phyloP scores from a whole-genome alignment of 2,888 invertebrate genomes.

The Apodemia mormo region DNA sequence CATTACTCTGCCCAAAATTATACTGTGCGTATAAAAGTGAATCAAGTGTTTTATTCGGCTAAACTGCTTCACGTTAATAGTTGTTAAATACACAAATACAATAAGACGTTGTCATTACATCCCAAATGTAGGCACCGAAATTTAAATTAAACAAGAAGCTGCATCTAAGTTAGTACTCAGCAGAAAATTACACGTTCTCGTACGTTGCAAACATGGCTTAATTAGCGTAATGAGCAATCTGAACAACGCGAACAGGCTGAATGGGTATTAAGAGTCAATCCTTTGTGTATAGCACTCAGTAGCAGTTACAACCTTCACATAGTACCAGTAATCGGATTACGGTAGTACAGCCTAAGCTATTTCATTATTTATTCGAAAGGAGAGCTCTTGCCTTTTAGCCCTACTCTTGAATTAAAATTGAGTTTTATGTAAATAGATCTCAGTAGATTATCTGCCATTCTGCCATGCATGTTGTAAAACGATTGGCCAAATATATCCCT shows the following conservation, averaged over 20 bases:
- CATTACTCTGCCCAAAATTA: too few species aligned
- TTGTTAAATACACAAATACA: too few species aligned
- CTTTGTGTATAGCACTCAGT: neutral
- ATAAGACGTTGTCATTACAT: too few species aligned
- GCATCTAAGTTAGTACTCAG: neutral
- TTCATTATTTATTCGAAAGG: neutral
- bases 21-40: too few species aligned
- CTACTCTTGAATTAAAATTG: neutral
- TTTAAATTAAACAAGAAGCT: neutral
- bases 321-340: constrained; percentile 9
- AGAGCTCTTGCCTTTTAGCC: neutral
- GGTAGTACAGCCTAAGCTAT: neutral
- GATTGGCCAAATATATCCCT: too few species aligned
- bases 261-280: constrained; percentile 7
- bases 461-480: too few species aligned
- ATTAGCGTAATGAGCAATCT: constrained; percentile 11
- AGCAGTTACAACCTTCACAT: too few species aligned
- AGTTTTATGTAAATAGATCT: neutral
- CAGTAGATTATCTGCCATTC: too few species aligned
- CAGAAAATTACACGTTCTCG: constrained; percentile 10
- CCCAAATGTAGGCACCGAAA: neutral
- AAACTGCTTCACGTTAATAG: too few species aligned
- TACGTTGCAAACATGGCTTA: constrained; percentile 6
- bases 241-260: constrained; percentile 2
- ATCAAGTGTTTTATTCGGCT: too few species aligned